Base-by-base conservation (phyloP, 1,140 invertebrate genomes). In the Solen grandis region DNA sequence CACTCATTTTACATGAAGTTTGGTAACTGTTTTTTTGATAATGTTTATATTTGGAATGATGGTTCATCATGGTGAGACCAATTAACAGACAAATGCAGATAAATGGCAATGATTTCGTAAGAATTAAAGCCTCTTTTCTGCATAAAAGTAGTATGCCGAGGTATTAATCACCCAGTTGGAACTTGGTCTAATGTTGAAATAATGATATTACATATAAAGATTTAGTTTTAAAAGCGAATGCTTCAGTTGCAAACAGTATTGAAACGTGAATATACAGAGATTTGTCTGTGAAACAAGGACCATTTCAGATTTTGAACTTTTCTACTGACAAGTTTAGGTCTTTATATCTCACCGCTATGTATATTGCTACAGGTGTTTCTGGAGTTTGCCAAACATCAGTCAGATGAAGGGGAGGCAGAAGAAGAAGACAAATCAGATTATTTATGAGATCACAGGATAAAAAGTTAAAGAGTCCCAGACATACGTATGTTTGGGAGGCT, bases 381-480 rank as follows among this genome's bases (percentile, higher is more conserved):
- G 54, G 95, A 96, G 90, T 97, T 97, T 90, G 96, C 96, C 68
- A 96, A 96, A 87, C 94, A 95, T 82, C 95, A 96, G 83, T 93
- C 95, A 52, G 85, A 88, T 76, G 87, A 88, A 69, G 84, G 68
- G 8, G 76, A 83, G 36, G 73, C 81, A 25, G 10, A 33, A 2
- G 27, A 46, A 46, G 63, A 66, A 41, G 22, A n/a, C 29, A n/a
- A 57, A 5, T 57, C n/a, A 10, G n/a, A n/a, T n/a, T n/a, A n/a
- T n/a, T n/a, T n/a, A n/a, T n/a, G n/a, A n/a, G n/a, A n/a, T n/a
- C n/a, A n/a, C n/a, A n/a, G n/a, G n/a, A n/a, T n/a, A n/a, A n/a
- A n/a, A n/a, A n/a, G n/a, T n/a, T n/a, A n/a, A n/a, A n/a, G n/a
- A n/a, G n/a, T n/a, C n/a, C n/a, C n/a, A n/a, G n/a, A n/a, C n/a